Conservation (phyloP, 2,797 vertebrate genomes). For the Rhinella marina region DNA sequence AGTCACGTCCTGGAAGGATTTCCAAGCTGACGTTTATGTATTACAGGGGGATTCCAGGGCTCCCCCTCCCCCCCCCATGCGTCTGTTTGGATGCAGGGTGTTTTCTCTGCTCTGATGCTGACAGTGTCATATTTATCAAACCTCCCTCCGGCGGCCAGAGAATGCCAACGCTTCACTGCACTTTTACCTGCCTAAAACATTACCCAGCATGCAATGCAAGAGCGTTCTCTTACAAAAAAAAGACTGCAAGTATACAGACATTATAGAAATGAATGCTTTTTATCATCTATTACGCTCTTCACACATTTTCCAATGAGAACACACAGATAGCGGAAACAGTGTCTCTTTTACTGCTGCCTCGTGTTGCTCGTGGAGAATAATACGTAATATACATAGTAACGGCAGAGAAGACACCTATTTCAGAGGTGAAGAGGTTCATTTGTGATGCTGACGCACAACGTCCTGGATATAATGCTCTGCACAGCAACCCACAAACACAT, state of each 20-base stretch:
- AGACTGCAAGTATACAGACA: neutral
- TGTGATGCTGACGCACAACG: conserved; percentile 30
- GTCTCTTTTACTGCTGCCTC: neutral
- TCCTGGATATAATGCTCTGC: conserved; percentile 14
- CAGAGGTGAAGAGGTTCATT: conserved; percentile 26
- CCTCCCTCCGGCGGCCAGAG: neutral
- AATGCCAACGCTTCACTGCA: conserved; percentile 25
- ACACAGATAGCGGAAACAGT: neutral
- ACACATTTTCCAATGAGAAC: neutral
- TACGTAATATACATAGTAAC: neutral
- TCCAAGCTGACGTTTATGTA: neutral
- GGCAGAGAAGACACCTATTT: neutral
- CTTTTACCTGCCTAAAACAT: neutral
- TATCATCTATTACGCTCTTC: neutral
- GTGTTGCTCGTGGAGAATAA: neutral
- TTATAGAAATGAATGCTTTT: neutral
- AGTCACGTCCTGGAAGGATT: conserved; percentile 21
- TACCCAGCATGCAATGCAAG: neutral
- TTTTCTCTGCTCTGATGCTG: conserved; percentile 49
- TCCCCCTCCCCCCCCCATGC: neutral
- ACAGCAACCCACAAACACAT: conserved; percentile 42
- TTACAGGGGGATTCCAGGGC: conserved; percentile 17
- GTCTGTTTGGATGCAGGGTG: conserved; percentile 19
- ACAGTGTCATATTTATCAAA: conserved; percentile 20
- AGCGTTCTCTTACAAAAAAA: neutral